Conservation (phyloP, 2,113 vertebrate species). For the Anthoscopus minutus region DNA sequence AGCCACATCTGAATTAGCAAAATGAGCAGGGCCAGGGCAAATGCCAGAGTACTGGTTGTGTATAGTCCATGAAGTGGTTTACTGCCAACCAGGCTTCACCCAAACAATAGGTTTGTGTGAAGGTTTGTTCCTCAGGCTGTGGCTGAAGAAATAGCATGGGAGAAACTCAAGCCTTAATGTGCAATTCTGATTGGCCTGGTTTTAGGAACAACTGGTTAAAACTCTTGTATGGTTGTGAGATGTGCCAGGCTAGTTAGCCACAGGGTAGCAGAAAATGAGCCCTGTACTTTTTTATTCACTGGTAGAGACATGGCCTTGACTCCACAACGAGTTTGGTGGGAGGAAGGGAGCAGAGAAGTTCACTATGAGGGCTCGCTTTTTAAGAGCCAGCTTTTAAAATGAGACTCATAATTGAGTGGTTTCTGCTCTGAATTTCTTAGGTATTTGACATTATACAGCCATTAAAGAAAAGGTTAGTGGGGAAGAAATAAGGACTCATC, state of each 20-base stretch:
- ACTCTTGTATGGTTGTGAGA: neutral
- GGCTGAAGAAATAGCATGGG: neutral
- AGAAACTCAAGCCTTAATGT: neutral
- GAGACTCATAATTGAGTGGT: neutral
- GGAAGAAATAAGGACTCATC: neutral
- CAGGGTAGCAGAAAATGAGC: neutral
- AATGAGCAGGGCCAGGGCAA: neutral
- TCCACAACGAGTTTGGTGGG: neutral
- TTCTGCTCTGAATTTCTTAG: neutral
- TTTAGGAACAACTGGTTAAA: neutral
- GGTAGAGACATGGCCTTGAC: neutral
- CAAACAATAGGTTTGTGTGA: neutral
- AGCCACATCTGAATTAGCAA: neutral
- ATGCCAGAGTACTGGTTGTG: neutral
- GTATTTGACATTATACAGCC: neutral
- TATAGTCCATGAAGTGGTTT: neutral
- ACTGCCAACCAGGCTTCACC: neutral
- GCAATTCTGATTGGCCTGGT: neutral
- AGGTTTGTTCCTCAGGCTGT: too few relatives aligned
- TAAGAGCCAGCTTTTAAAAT: neutral
- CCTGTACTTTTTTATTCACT: neutral
- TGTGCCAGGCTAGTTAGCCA: neutral
- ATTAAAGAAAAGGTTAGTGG: neutral
- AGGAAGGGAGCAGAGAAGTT: neutral
- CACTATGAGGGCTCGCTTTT: neutral